phyloP scores from a whole-genome alignment of 2,113 vertebrate species.

The Silurus glanis region DNA sequence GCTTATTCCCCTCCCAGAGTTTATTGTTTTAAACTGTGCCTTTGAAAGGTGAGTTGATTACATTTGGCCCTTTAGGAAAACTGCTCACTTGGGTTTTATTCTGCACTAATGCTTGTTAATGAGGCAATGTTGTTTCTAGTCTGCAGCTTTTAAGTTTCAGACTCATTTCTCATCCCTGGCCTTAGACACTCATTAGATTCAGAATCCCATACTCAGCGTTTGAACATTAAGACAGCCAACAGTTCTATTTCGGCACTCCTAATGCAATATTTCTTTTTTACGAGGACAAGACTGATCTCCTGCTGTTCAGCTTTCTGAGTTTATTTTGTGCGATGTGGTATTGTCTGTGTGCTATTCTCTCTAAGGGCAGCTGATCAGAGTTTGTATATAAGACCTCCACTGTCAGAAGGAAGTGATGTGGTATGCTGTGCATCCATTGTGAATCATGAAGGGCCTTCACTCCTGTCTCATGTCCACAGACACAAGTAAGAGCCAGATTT shows the following conservation, averaged over 20 bases:
- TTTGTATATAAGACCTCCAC: conserved; percentile 23
- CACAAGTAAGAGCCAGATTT: conserved; percentile 33
- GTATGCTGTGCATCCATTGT: conserved; percentile 30
- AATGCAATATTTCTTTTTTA: background rate
- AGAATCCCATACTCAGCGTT: conserved; percentile 25
- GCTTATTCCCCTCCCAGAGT: background rate
- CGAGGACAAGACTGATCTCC: background rate
- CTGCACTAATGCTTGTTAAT: conserved; percentile 29
- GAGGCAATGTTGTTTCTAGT: conserved; percentile 35
- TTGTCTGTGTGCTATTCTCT: conserved; percentile 18
- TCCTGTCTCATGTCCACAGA: conserved; percentile 15
- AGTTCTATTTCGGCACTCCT: background rate
- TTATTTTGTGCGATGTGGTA: conserved; percentile 10
- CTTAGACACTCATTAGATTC: conserved; percentile 43
- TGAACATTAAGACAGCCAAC: background rate
- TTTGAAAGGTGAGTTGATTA: conserved; percentile 26
- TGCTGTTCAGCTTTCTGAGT: background rate
- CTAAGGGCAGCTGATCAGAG: conserved; percentile 30
- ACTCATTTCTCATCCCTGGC: conserved; percentile 14
- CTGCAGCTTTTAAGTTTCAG: conserved; percentile 24
- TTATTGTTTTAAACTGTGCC: conserved; percentile 20
- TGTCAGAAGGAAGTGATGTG: conserved; percentile 44
- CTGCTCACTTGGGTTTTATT: conserved; percentile 26
- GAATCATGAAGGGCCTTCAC: conserved; percentile 35
- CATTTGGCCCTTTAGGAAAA: conserved; percentile 8